A percentile compares a stretch with the other conserved stretches of the same genome.
These are phyloP conservation scores for Leptopilina drosophilae DNA, from an alignment of 2,888 invertebrate species.

Conservation along the genomic window DNA sequence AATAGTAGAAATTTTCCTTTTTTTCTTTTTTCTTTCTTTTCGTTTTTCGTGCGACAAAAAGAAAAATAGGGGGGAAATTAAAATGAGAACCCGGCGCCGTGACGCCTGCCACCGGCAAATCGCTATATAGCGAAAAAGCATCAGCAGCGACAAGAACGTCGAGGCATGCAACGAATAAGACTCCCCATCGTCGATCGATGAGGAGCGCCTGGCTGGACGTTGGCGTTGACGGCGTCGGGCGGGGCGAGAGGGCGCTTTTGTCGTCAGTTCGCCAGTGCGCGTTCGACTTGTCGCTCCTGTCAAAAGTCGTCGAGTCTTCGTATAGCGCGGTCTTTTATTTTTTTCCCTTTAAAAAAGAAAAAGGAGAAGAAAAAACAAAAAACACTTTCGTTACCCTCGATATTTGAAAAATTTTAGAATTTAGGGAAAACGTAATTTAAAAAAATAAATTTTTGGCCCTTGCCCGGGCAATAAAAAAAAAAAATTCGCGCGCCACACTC, in stretches of 20 bases:
- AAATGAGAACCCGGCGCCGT: conserved; percentile 24
- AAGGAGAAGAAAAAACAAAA: too few species aligned
- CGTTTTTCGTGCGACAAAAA: background rate
- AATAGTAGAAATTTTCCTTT: background rate
- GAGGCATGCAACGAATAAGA: conserved; percentile 10
- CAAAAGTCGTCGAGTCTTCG: conserved; percentile 62
- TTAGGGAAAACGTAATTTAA: too few species aligned
- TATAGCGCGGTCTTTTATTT: conserved; percentile 42
- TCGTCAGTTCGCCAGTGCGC: conserved; percentile 79
- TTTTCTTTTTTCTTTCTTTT: background rate
- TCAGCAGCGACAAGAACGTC: conserved; percentile 12
- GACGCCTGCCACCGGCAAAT: conserved; percentile 17
- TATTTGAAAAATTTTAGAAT: too few species aligned
- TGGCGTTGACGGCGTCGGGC: conserved; percentile 72
- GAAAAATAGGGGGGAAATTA: background rate
- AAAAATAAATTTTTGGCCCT: too few species aligned
- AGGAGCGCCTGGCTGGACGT: conserved; percentile 53
- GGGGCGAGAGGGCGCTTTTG: conserved; percentile 82
- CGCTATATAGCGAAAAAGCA: background rate
- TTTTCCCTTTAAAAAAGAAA: too few species aligned
- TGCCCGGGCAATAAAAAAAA: background rate
- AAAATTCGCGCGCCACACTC: conserved; percentile 18
- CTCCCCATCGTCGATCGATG: conserved; percentile 56
- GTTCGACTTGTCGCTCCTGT: conserved; percentile 74
- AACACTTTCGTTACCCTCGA: too few species aligned